phyloP scores from a whole-genome alignment of 2,888 invertebrate genomes.

The Hypolimnas misippus region DNA sequence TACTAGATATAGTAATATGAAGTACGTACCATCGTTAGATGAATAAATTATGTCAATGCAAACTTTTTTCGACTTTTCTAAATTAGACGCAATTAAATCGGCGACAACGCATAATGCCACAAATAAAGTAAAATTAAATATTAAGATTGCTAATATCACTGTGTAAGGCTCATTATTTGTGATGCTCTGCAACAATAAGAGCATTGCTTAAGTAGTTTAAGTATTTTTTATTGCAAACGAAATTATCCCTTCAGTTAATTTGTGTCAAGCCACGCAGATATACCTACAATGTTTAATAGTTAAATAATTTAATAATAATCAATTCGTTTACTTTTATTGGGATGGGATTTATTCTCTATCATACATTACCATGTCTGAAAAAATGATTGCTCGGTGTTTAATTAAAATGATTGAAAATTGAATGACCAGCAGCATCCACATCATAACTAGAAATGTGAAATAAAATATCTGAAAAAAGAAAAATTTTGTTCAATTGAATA shows the following conservation, averaged over 20 bases:
- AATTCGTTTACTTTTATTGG: too few species aligned
- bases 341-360: neutral
- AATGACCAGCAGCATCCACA: conserved; percentile 56
- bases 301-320: too few species aligned
- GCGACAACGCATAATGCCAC: conserved; percentile 5
- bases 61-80: conserved; percentile 52
- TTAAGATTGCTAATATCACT: neutral
- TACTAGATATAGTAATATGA: neutral
- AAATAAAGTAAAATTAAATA: neutral
- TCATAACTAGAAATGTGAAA: conserved; percentile 49
- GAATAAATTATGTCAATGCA: conserved; percentile 52
- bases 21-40: conserved; percentile 49
- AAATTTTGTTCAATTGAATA: neutral
- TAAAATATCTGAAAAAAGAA: conserved; percentile 55
- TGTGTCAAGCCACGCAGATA: too few species aligned
- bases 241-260: too few species aligned
- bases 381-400: conserved; percentile 54
- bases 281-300: too few species aligned
- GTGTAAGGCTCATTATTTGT: neutral
- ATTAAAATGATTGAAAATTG: conserved; percentile 43
- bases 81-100: conserved; percentile 45
- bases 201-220: too few species aligned
- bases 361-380: neutral
- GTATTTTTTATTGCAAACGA: too few species aligned
- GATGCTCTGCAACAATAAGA: neutral